Evolutionary conservation across 2,888 invertebrate species (phyloP).

Genomic region (Drosophila crucigera): DNA sequence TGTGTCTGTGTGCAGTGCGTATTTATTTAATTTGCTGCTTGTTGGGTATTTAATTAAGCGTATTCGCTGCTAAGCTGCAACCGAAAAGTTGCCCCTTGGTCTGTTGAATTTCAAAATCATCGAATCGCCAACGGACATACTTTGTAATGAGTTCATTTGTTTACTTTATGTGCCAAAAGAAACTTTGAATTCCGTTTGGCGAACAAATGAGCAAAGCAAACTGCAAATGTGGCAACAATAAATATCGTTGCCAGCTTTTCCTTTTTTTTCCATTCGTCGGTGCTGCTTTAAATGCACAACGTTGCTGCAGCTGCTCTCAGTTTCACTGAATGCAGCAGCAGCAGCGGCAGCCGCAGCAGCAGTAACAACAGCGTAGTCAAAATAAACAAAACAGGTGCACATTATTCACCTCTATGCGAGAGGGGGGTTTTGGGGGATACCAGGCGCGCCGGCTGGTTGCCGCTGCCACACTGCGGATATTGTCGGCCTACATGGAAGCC

Average conservation of each 20-base stretch:
- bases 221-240: constrained; percentile 26
- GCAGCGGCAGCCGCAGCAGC: constrained; percentile 23
- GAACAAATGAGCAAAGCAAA: constrained; percentile 44
- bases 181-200: constrained; percentile 47
- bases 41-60: constrained; percentile 77
- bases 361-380: constrained; percentile 49
- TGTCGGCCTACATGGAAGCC: constrained; percentile 60
- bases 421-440: background rate
- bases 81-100: constrained; percentile 56
- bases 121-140: constrained; percentile 61
- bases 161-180: constrained; percentile 17
- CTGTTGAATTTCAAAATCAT: constrained; percentile 67
- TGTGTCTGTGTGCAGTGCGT: constrained; percentile 34
- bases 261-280: background rate
- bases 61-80: constrained; percentile 56
- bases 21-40: constrained; percentile 66
- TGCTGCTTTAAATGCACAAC: constrained; percentile 68
- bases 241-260: constrained; percentile 36
- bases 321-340: constrained; percentile 34
- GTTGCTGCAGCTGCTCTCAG: constrained; percentile 42
- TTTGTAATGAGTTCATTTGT: constrained; percentile 71
- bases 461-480: constrained; percentile 52
- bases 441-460: constrained; percentile 14
- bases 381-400: constrained; percentile 78
- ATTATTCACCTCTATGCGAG: constrained; percentile 55